Evolutionary conservation across 2,888 invertebrate genomes (phyloP), one percentile per base, ranked within the genome.

Genomic region (Acanthosepion esculentum): DNA sequence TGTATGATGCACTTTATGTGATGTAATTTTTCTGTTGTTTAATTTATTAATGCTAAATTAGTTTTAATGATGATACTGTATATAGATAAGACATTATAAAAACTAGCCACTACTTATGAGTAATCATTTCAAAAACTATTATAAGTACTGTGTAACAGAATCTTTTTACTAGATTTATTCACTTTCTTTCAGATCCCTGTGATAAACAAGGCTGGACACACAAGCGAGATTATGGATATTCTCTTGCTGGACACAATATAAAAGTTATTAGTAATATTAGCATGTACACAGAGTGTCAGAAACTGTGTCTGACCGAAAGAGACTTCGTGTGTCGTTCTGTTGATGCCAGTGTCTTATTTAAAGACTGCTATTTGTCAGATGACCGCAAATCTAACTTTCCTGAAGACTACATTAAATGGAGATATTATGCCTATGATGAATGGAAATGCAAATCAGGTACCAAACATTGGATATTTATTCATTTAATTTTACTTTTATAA

Each of bases 361-460:
- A 95, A 29, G 94, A 92, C n/a, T 96, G 96, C 95, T 95, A 94
- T 5, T 94, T 96, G 94, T 96, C 95, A 50, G 48, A 94, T 20
- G n/a, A 94, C 18, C 95, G 95, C 48, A 94, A 94, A 15, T 29
- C 53, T 3, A 94, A 95, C n/a, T 95, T 95, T 20, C 94, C 93
- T 7, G n/a, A 64, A 29, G 94, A 95, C n/a, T 96, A 95, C 94
- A 95, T 96, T 5, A 94, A 95, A 20, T 96, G 95, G 95, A 95
- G 95, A 59, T 96, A 96, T 59, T 96, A 95, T 94, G 93, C 95
- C 18, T 96, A 96, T 94, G 95, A 95, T 78, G 96, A 96, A 78
- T 96, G 96, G 96, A 91, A 91, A 0, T 96, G 96, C 94, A 94
- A 50, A 50, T 59, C 95, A 95, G 96, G 96, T 96, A 94, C 94